Evolutionary conservation across 2,888 invertebrate genomes (phyloP).

Genomic region (Agonum fuliginosum): DNA sequence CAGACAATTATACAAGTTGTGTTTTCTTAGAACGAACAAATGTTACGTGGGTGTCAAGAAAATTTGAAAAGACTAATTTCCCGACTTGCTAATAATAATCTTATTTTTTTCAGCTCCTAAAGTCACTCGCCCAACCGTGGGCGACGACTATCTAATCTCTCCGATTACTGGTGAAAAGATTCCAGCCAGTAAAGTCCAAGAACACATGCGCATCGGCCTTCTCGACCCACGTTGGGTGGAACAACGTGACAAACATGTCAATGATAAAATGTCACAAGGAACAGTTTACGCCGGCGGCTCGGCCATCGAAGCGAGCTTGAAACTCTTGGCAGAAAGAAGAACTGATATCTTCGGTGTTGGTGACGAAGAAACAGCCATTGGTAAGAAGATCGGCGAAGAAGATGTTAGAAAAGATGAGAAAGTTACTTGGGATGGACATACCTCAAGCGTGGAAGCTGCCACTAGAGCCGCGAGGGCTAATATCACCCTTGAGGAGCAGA

Average conservation of each 20-base stretch:
- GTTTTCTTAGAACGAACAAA: too few species aligned
- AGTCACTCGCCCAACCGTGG: constrained; percentile 78
- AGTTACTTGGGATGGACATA: constrained; percentile 99
- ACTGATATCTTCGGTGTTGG: constrained; percentile 99
- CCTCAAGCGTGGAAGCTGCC: constrained; percentile 96
- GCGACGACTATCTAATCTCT: constrained; percentile 95
- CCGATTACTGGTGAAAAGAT: constrained; percentile 99
- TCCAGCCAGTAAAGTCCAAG: constrained; percentile 96
- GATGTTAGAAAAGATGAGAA: constrained; percentile 90
- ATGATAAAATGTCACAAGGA: constrained; percentile 94
- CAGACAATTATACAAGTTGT: too few species aligned
- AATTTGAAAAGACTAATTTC: too few species aligned
- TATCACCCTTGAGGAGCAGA: constrained; percentile 97
- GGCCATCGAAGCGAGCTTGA: constrained; percentile 96
- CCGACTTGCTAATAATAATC: too few species aligned
- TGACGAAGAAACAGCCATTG: constrained; percentile 98
- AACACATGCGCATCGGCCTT: constrained; percentile 97
- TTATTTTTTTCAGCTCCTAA: constrained; percentile 71
- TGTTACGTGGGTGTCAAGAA: too few species aligned
- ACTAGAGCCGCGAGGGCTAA: constrained; percentile 95
- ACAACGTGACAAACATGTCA: constrained; percentile 94
- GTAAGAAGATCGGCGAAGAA: constrained; percentile 96
- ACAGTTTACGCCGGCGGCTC: constrained; percentile 87
- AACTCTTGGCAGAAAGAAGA: constrained; percentile 97
- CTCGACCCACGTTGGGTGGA: constrained; percentile 98